Evolutionary conservation across 37 sponge, comb jelly and placozoan genomes (phyloP), one percentile per base, ranked within the genome.

Genomic region (Mnemiopsis leidyi): DNA sequence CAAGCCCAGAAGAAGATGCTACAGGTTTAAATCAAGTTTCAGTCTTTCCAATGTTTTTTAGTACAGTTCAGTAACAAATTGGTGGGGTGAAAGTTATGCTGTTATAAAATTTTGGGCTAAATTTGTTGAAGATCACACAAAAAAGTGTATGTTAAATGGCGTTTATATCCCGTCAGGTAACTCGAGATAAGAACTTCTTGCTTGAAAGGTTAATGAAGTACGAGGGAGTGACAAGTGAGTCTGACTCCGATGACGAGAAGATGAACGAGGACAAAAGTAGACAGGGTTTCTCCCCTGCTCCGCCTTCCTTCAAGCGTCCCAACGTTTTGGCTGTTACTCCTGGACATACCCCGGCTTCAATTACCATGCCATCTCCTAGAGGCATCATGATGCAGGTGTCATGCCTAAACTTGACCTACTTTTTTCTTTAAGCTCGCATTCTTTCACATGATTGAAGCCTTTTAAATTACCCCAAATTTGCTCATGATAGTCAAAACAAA

Each of bases 311-410:
- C 90, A 85, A 85, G 29, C 33, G 90, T 7, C 40, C 61, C 1
- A 85, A 85, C 61, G 90, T 85, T 39, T 3, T 85, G 30, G 90
- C 90, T 23, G 61, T 85, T 1, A 85, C 90, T 3, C 90, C 90
- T 0, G 90, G 90, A 0, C 90, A 85, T 29, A 40, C 90, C 48
- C 40, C 90, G 33, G 90, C 90, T 18, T 38, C 61, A 0, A 85
- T 85, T 61, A 85, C 90, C 39, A 85, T 85, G 90, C 90, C 90
- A 5, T 85, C 90, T 23, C 90, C 90, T 1, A 38, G 90, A n/a
- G 90, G 90, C 26, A 85, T 85, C 61, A 85, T 85, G 90, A 85
- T 85, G 90, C 90, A 85, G 90, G 90, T 85, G 29, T 23, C 68
- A n/a, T n/a, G n/a, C n/a, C n/a, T n/a, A n/a, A n/a, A n/a, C n/a